Evolutionary conservation across 2,888 invertebrate genomes (phyloP).

Genomic region (Cataglyphis rosenhaueri): DNA sequence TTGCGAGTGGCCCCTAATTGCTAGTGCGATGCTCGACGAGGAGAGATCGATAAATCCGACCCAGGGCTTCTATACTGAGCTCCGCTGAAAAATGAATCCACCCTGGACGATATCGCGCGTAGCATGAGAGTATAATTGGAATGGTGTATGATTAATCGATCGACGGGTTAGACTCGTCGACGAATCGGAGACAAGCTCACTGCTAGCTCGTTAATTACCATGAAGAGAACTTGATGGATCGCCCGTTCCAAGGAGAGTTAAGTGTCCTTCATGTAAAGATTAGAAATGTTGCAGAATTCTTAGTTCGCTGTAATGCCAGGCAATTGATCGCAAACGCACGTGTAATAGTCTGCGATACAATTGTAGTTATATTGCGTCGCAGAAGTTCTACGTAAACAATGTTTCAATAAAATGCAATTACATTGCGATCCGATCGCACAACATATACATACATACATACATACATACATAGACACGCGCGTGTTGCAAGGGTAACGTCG

Average conservation of each 20-base stretch:
- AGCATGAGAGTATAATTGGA: constrained; percentile 62
- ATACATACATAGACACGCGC: background rate
- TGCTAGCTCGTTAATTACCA: constrained; percentile 72
- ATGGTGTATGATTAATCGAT: constrained; percentile 72
- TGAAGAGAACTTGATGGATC: constrained; percentile 70
- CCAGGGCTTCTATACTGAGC: background rate
- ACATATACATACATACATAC: background rate
- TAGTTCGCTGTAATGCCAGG: background rate
- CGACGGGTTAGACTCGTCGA: constrained; percentile 56
- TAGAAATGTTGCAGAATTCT: constrained; percentile 30
- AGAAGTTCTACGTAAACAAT: background rate
- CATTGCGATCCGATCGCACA: background rate
- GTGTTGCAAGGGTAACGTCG: background rate
- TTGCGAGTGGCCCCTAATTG: constrained; percentile 41
- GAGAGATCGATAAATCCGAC: constrained; percentile 34
- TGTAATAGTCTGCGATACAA: background rate
- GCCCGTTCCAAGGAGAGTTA: constrained; percentile 40
- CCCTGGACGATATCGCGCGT: constrained; percentile 18
- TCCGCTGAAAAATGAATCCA: constrained; percentile 43
- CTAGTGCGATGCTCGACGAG: constrained; percentile 37
- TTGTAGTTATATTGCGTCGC: background rate
- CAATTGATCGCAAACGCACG: constrained; percentile 4
- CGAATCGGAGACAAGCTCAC: constrained; percentile 67
- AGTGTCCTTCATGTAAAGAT: constrained; percentile 21
- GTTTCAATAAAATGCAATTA: background rate